Percentiles rank a stretch among this genome's conserved stretches.
These are phyloP conservation scores for Tillus elongatus DNA, from an alignment of 2,888 invertebrate genomes.

Conservation along the genomic window DNA sequence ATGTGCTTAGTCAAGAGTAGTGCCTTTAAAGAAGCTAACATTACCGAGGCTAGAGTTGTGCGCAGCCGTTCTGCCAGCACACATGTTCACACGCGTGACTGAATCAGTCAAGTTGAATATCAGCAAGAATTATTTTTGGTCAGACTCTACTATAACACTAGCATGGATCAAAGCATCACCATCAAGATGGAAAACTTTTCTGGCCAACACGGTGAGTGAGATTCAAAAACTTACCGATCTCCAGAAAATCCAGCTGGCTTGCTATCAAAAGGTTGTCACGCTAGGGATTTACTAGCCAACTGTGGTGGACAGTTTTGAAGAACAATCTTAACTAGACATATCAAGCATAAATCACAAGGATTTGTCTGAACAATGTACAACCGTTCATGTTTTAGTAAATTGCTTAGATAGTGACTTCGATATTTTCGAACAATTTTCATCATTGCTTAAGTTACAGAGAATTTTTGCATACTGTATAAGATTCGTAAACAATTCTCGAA, in stretches of 20 bases:
- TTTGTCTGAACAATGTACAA: no score
- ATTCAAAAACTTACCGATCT: constrained; percentile 8
- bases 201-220: constrained; percentile 7
- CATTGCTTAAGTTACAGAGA: neutral
- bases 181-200: constrained; percentile 8
- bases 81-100: neutral
- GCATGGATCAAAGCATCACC: constrained; percentile 5
- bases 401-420: no score
- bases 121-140: neutral
- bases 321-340: no score
- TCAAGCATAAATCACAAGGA: no score
- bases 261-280: constrained; percentile 4
- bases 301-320: constrained; percentile 5
- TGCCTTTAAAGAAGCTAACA: neutral
- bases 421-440: no score
- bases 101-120: neutral
- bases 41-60: constrained; percentile 2
- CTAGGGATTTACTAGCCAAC: constrained; percentile 4
- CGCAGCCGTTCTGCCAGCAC: neutral
- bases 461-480: neutral
- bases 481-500: constrained; percentile 1
- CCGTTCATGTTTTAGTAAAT: no score
- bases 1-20: neutral
- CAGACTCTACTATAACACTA: constrained; percentile 6
- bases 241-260: constrained; percentile 1